phyloP scores from a whole-genome alignment of 2,113 vertebrate species.

The Petaurus breviceps region DNA sequence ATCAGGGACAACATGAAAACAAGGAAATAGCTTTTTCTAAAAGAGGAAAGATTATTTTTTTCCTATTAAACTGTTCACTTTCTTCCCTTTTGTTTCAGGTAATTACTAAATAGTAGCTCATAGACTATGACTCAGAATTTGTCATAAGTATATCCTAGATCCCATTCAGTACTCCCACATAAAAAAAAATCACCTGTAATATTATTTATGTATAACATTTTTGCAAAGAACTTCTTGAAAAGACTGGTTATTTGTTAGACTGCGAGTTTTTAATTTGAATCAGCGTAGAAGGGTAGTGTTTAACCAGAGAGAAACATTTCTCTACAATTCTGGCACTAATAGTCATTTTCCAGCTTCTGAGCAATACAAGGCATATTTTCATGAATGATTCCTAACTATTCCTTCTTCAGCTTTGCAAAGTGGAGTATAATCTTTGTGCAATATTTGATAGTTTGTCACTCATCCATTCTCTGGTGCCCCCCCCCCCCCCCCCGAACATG shows the following conservation, averaged over 20 bases:
- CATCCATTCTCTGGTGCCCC: too few relatives aligned
- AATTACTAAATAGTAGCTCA: neutral
- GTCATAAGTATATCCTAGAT: neutral
- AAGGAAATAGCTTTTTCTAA: neutral
- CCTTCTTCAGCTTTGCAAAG: accelerated
- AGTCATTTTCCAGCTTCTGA: neutral
- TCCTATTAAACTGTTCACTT: too few relatives aligned
- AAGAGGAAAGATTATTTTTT: neutral
- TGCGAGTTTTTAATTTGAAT: slow-evolving; percentile 28
- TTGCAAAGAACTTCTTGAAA: neutral
- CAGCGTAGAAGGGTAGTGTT: accelerated
- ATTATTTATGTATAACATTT: neutral
- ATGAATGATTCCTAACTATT: neutral
- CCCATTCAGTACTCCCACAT: neutral
- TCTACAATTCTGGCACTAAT: neutral
- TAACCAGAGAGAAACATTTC: too few relatives aligned
- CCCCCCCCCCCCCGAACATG: too few relatives aligned
- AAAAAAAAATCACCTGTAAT: neutral
- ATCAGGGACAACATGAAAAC: neutral
- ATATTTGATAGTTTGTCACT: accelerated
- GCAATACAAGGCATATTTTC: neutral
- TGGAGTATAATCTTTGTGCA: accelerated
- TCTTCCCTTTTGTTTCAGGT: neutral
- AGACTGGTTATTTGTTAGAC: neutral
- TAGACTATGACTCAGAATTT: neutral